These are phyloP conservation scores for Drosophila yooni DNA, from an alignment of 2,888 invertebrate species.

Conservation along the genomic window DNA sequence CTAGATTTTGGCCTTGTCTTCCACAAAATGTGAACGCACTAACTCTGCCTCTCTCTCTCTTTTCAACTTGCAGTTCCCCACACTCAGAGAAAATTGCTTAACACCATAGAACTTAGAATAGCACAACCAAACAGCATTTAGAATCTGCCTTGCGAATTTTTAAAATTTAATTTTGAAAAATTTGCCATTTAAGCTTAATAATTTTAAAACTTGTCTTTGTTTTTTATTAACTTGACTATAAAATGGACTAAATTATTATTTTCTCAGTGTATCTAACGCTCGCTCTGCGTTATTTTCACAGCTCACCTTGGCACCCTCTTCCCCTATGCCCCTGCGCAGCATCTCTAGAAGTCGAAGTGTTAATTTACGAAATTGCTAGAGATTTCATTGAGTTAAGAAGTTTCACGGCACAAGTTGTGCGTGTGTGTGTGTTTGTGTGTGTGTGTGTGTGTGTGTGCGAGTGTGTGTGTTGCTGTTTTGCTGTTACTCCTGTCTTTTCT, in stretches of 20 bases:
- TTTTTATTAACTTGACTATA: neutral
- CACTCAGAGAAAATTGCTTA: neutral
- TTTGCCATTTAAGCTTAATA: neutral
- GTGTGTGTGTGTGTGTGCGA: slow-evolving; percentile 29
- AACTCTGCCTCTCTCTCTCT: slow-evolving; percentile 1
- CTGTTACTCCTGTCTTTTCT: slow-evolving; percentile 13
- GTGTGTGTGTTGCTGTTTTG: slow-evolving; percentile 21
- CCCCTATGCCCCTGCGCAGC: neutral
- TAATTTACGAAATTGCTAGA: slow-evolving; percentile 79
- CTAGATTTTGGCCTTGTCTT: slow-evolving; percentile 45
- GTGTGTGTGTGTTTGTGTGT: slow-evolving; percentile 18
- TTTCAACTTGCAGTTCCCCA: neutral
- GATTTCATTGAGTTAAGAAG: slow-evolving; percentile 81
- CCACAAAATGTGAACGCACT: slow-evolving; percentile 24
- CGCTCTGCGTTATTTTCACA: slow-evolving; percentile 50
- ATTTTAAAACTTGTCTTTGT: neutral
- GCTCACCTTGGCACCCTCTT: slow-evolving; percentile 32
- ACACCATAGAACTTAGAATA: too few species aligned
- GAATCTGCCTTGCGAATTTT: neutral
- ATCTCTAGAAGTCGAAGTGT: slow-evolving; percentile 60
- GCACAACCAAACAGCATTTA: neutral
- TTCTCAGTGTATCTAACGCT: neutral
- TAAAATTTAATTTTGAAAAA: neutral
- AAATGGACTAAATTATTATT: neutral
- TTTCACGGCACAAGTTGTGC: slow-evolving; percentile 54